Evolutionary conservation across 2,113 vertebrate species (phyloP), one percentile per base, ranked within the genome.

Genomic region (Chrysochloris asiatica): DNA sequence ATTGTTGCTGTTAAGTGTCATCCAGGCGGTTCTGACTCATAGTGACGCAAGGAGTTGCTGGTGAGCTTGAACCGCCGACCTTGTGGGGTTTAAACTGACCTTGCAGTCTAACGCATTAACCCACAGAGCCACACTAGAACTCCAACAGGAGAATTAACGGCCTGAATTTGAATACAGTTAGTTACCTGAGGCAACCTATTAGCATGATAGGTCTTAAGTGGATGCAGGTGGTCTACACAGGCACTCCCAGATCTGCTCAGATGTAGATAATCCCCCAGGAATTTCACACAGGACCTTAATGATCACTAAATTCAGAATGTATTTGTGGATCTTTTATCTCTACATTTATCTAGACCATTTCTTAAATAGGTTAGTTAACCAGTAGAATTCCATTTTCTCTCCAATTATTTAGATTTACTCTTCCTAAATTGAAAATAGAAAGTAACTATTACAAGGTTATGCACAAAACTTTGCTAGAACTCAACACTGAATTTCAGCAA

Each of bases 261-360:
- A 59, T 71, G 8, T 28, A 22, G 12, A 36, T 90, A 21, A 71
- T 26, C 17, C 50, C 50, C 33, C 1, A 0, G 24, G 36, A 80
- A 41, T 47, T 93, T 92, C 17, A 41, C 56, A 75, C 13, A 36
- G 13, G 67, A 28, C 12, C 13, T 56, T 87, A 86, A 28, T 71
- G 80, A 77, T 79, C n/a, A 24, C 19, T 83, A 84, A 43, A 83
- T 87, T 93, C 13, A 89, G 36, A 71, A 78, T 82, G n/a, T 61
- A 16, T 84, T 91, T 91, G 22, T 83, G 14, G 87, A 45, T 38
- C 5, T 90, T 86, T 90, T 8, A n/a, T 76, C 9, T 86, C 16
- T 11, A 61, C 16, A 33, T 88, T 88, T 38, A 85, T 91, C 36
- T 47, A 65, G 89, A 89, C n/a, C 28, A 1, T 67, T 91, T 90